Conservation (phyloP, 1,140 invertebrate species). For the Drosophila littoralis region DNA sequence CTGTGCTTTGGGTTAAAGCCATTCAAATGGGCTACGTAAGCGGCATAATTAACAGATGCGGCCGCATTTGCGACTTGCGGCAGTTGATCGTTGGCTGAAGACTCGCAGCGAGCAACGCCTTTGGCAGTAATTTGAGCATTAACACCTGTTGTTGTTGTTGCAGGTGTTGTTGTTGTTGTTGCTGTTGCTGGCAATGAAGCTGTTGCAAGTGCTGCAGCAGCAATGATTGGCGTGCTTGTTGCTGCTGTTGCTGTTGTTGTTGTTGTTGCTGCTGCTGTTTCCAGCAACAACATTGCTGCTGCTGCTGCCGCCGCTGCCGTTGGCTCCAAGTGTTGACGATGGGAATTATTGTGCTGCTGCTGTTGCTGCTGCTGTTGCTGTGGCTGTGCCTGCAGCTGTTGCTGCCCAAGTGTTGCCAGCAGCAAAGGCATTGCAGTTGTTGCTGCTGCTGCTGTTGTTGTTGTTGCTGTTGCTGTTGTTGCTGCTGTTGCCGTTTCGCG, state of each 20-base stretch:
- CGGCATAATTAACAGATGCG: slow-evolving; percentile 73
- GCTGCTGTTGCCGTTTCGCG: slow-evolving; percentile 43
- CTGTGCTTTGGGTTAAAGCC: slow-evolving; percentile 72
- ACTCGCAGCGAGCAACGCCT: slow-evolving; percentile 63
- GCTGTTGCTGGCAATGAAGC: slow-evolving; percentile 28
- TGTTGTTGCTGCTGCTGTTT: slow-evolving; percentile 31
- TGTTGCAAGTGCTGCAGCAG: slow-evolving; percentile 38
- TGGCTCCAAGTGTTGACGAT: slow-evolving; percentile 67
- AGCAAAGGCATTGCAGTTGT: slow-evolving; percentile 57
- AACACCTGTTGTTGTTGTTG: slow-evolving; percentile 68
- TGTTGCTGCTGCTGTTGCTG: slow-evolving; percentile 28
- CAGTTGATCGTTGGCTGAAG: slow-evolving; percentile 71
- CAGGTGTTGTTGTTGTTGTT: slow-evolving; percentile 35
- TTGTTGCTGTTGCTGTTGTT: slow-evolving; percentile 50
- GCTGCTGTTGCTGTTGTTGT: slow-evolving; percentile 13
- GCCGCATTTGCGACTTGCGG: slow-evolving; percentile 27
- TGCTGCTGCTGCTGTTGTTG: slow-evolving; percentile 30
- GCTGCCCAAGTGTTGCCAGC: slow-evolving; percentile 53
- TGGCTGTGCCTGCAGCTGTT: slow-evolving; percentile 31
- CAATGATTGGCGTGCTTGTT: slow-evolving; percentile 29
- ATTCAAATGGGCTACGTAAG: slow-evolving; percentile 79
- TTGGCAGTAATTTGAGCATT: slow-evolving; percentile 80
- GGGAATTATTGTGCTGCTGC: slow-evolving; percentile 65
- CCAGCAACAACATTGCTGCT: slow-evolving; percentile 60
- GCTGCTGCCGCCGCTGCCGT: slow-evolving; percentile 26